Evolutionary conservation across 2,113 vertebrate genomes (phyloP).

Genomic region (Scomber scombrus): DNA sequence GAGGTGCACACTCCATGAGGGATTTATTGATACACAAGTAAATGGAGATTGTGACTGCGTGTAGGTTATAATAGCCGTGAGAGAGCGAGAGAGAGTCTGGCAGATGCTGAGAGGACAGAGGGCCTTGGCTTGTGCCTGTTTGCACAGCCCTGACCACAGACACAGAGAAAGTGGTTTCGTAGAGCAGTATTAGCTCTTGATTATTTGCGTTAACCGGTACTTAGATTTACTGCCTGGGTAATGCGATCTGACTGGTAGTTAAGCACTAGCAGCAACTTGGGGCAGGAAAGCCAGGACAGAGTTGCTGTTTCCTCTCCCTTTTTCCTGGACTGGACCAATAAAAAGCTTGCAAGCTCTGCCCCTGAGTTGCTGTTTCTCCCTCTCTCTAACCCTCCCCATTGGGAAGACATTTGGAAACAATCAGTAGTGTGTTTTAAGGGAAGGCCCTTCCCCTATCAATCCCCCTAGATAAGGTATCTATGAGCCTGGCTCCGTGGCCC

Average conservation of each 20-base stretch:
- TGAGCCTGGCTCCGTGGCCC: conserved; percentile 77
- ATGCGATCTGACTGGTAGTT: conserved; percentile 82
- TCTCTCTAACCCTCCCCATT: conserved; percentile 79
- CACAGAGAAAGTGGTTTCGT: conserved; percentile 78
- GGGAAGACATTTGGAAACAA: conserved; percentile 95
- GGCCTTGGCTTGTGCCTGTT: conserved; percentile 64
- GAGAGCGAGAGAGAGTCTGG: conserved; percentile 48
- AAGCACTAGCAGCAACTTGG: conserved; percentile 84
- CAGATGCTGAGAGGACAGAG: conserved; percentile 49
- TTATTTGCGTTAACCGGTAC: conserved; percentile 81
- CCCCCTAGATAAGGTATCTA: conserved; percentile 95
- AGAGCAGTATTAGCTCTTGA: conserved; percentile 79
- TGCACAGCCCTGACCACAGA: conserved; percentile 77
- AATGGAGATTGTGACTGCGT: conserved; percentile 39
- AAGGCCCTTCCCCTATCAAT: conserved; percentile 74
- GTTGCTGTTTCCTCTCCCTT: conserved; percentile 77
- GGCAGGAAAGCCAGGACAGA: conserved; percentile 78
- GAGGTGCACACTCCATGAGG: conserved; percentile 1
- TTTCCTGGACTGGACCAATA: conserved; percentile 84
- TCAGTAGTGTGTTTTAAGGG: conserved; percentile 94
- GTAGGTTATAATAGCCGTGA: conserved; percentile 53
- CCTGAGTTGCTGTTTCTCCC: conserved; percentile 57
- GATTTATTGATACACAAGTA: conserved; percentile 27
- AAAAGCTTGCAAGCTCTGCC: conserved; percentile 77
- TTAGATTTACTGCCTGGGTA: conserved; percentile 84